Evolutionary conservation across 2,888 invertebrate genomes (phyloP).

Genomic region (Ptychoptera albimana): DNA sequence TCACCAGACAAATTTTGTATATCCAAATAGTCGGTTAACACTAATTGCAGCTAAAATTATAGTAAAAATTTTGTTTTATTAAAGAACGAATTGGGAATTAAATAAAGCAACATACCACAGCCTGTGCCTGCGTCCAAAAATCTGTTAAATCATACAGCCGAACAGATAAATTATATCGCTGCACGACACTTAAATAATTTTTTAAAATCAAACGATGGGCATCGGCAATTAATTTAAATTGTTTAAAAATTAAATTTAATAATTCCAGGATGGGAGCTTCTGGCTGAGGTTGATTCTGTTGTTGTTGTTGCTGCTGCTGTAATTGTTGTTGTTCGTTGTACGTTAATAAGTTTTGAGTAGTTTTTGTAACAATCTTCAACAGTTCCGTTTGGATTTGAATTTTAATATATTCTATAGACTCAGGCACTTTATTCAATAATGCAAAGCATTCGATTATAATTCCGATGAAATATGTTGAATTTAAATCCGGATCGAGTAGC

Average conservation of each 20-base stretch:
- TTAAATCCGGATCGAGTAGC: slow-evolving; percentile 40
- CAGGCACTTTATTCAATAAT: slow-evolving; percentile 65
- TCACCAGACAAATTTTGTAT: slow-evolving; percentile 56
- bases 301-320: slow-evolving; percentile 20
- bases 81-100: background rate
- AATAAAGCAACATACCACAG: slow-evolving; percentile 46
- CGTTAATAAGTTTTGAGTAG: slow-evolving; percentile 60
- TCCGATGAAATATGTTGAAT: slow-evolving; percentile 55
- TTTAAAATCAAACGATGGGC: slow-evolving; percentile 56
- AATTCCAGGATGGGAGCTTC: slow-evolving; percentile 40
- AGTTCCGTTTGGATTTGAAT: slow-evolving; percentile 70
- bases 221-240: slow-evolving; percentile 66
- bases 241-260: slow-evolving; percentile 60
- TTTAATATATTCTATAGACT: slow-evolving; percentile 73
- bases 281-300: no score
- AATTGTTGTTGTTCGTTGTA: slow-evolving; percentile 28
- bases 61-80: slow-evolving; percentile 11
- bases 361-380: slow-evolving; percentile 59
- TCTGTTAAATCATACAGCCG: slow-evolving; percentile 54
- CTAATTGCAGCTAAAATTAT: slow-evolving; percentile 66
- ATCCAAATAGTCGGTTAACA: slow-evolving; percentile 75
- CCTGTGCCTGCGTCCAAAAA: slow-evolving; percentile 82
- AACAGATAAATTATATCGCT: slow-evolving; percentile 37
- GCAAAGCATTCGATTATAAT: slow-evolving; percentile 74
- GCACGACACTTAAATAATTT: slow-evolving; percentile 43